Conservation (phyloP, 2,797 vertebrate species). For the Eulemur mongoz region DNA sequence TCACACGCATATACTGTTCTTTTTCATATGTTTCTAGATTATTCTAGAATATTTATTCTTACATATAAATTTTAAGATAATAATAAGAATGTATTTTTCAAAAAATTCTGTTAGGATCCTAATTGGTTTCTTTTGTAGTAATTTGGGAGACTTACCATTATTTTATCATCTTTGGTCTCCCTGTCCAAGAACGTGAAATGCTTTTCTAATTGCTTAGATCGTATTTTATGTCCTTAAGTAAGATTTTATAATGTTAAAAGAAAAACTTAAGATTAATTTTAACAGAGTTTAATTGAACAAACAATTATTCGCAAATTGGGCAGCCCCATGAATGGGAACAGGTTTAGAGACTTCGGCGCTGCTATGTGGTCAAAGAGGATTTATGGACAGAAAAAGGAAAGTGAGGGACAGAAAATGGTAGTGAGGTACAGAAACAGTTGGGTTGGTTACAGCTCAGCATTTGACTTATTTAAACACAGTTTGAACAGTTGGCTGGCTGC, state of each 20-base stretch:
- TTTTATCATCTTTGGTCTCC: background rate
- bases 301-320: too few relatives aligned
- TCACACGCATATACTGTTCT: background rate
- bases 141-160: background rate
- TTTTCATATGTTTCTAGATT: constrained; percentile 5
- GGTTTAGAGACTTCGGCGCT: too few relatives aligned
- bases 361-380: too few relatives aligned
- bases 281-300: too few relatives aligned
- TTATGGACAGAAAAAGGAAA: too few relatives aligned
- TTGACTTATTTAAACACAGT: too few relatives aligned
- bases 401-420: too few relatives aligned
- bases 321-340: too few relatives aligned
- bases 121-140: constrained; percentile 14
- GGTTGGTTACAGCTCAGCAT: too few relatives aligned
- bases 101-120: background rate
- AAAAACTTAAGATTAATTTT: too few relatives aligned
- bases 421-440: too few relatives aligned
- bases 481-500: too few relatives aligned
- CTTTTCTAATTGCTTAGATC: background rate
- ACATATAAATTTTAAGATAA: background rate
- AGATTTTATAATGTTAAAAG: background rate
- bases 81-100: background rate
- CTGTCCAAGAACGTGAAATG: background rate
- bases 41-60: constrained; percentile 23
- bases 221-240: background rate